Conservation (phyloP, 2,797 vertebrate genomes). For the Anguilla megastoma region DNA sequence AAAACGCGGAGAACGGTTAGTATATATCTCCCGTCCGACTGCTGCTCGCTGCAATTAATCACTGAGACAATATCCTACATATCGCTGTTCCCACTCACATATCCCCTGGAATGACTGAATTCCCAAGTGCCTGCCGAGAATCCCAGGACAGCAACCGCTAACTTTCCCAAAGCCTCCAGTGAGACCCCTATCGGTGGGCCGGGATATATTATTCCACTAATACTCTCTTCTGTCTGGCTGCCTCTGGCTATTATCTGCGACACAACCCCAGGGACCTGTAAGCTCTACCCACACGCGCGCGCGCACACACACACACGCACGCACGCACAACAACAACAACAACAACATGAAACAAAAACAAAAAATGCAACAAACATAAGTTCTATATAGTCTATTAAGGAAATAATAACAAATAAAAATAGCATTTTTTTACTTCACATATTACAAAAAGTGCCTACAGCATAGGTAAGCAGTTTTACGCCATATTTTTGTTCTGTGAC, state of each 20-base stretch:
- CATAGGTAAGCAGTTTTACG: no score
- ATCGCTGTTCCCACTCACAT: slow-evolving; percentile 36
- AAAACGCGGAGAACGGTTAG: not conserved
- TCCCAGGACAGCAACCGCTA: slow-evolving; percentile 47
- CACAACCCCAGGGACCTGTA: not conserved
- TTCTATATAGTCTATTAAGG: no score
- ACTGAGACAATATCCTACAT: slow-evolving; percentile 37
- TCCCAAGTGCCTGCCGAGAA: slow-evolving; percentile 45
- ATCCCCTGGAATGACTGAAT: slow-evolving; percentile 40
- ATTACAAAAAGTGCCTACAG: no score
- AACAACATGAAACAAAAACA: no score
- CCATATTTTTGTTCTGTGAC: no score
- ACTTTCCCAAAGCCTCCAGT: slow-evolving; percentile 48
- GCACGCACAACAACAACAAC: no score
- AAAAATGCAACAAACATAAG: no score
- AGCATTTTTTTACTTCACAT: no score
- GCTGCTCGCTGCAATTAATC: slow-evolving; percentile 22
- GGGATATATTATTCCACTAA: not conserved
- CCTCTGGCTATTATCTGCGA: not conserved
- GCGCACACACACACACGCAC: no score
- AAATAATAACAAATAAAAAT: no score
- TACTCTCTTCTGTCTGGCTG: not conserved
- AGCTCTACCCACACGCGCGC: not conserved
- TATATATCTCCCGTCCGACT: not conserved
- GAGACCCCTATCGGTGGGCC: slow-evolving; percentile 55